phyloP scores from a whole-genome alignment of 2,888 invertebrate genomes.

The Dryobotodes eremita region DNA sequence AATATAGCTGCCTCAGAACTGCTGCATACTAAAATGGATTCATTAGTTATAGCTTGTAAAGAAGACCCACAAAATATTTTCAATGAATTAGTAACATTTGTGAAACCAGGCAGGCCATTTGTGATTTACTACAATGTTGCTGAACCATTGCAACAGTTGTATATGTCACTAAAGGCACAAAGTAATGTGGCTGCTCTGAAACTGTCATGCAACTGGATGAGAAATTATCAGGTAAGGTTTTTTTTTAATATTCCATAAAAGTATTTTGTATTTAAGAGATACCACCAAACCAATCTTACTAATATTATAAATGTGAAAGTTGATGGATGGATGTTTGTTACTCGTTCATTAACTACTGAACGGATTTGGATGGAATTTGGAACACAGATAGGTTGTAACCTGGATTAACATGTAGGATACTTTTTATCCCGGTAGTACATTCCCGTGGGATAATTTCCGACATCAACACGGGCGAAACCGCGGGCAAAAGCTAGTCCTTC shows the following conservation, averaged over 20 bases:
- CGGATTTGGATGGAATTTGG: too few relatives aligned
- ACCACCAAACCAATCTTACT: background rate
- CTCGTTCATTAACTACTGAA: too few relatives aligned
- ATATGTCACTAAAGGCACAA: slow-evolving; percentile 93
- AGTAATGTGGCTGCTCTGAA: slow-evolving; percentile 94
- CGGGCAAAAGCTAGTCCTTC: too few relatives aligned
- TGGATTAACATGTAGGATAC: too few relatives aligned
- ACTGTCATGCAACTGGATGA: slow-evolving; percentile 96
- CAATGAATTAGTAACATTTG: slow-evolving; percentile 93
- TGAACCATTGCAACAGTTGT: slow-evolving; percentile 96
- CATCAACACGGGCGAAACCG: too few relatives aligned
- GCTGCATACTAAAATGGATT: slow-evolving; percentile 93
- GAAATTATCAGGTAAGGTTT: slow-evolving; percentile 95
- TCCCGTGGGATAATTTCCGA: too few relatives aligned
- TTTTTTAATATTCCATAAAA: background rate
- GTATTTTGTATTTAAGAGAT: background rate
- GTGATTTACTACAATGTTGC: slow-evolving; percentile 95
- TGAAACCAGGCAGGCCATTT: slow-evolving; percentile 95
- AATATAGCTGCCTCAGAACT: slow-evolving; percentile 92
- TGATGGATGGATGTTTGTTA: too few relatives aligned
- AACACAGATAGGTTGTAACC: too few relatives aligned
- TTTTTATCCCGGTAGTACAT: too few relatives aligned
- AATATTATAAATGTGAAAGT: too few relatives aligned
- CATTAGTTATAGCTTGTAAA: slow-evolving; percentile 94
- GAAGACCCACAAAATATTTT: slow-evolving; percentile 96